These are phyloP conservation scores for Fregata magnificens DNA, from an alignment of 2,113 vertebrate species.

Conservation along the genomic window DNA sequence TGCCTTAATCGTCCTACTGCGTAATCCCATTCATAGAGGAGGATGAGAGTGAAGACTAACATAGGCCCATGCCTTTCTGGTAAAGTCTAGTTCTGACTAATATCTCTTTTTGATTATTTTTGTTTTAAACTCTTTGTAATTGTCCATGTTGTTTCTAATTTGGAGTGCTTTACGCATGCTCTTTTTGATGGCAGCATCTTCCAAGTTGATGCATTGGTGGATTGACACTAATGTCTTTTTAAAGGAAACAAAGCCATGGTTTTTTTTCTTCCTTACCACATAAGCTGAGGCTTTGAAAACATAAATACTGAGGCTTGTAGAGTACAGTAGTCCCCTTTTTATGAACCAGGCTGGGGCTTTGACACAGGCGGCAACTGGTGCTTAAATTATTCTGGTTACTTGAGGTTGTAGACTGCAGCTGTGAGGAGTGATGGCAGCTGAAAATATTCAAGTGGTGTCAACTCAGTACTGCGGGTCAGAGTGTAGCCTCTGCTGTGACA, in stretches of 20 bases:
- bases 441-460: not conserved
- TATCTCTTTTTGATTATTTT: not conserved
- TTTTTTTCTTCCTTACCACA: not conserved
- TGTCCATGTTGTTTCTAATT: not conserved
- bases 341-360: not conserved
- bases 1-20: accelerated
- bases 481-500: not conserved
- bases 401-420: not conserved
- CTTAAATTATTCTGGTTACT: not conserved
- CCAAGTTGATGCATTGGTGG: not conserved
- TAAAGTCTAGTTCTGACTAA: not conserved
- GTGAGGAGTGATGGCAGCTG: not conserved
- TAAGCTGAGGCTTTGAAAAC: not conserved
- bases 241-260: not conserved
- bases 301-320: not conserved
- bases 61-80: not conserved
- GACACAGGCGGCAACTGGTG: not conserved
- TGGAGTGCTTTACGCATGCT: not conserved
- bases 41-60: not conserved
- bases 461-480: not conserved
- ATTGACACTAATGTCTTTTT: not conserved
- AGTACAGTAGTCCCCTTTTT: not conserved
- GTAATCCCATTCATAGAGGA: not conserved
- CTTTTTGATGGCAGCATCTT: not conserved
- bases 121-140: not conserved